Percentiles rank a stretch among this genome's conserved stretches.
phyloP scores from a whole-genome alignment of 1,140 invertebrate species.

The Bombus cullumanus region DNA sequence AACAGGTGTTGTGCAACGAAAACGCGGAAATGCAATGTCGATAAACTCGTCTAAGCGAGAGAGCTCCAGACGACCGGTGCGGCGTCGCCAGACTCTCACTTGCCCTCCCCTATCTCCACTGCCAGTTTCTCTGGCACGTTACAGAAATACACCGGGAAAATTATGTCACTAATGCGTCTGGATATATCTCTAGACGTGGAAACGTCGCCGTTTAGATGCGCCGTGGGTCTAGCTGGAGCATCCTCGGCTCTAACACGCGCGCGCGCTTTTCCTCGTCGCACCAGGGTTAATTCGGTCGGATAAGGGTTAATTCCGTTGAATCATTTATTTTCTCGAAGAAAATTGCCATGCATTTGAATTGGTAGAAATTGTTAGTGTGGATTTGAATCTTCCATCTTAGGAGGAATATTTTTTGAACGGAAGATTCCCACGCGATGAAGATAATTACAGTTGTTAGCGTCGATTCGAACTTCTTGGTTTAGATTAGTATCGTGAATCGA shows the following conservation, averaged over 20 bases:
- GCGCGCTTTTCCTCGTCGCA: not conserved
- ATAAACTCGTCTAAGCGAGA: constrained; percentile 61
- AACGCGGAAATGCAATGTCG: constrained; percentile 70
- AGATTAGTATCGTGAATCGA: no score
- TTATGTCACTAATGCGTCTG: constrained; percentile 72
- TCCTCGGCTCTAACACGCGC: not conserved
- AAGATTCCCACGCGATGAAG: no score
- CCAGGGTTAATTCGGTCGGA: not conserved
- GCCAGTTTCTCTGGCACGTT: constrained; percentile 54
- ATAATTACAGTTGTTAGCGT: no score
- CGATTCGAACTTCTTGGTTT: no score
- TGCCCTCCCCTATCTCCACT: constrained; percentile 34
- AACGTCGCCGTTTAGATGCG: constrained; percentile 45
- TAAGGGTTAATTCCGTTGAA: not conserved
- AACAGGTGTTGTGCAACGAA: constrained; percentile 72
- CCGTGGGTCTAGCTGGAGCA: constrained; percentile 1
- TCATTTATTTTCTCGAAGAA: not conserved
- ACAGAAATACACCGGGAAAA: constrained; percentile 72
- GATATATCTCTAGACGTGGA: constrained; percentile 65
- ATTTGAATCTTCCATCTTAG: not conserved
- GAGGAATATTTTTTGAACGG: not conserved
- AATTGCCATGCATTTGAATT: not conserved
- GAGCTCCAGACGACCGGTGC: constrained; percentile 58
- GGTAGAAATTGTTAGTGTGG: not conserved
- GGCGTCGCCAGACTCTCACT: constrained; percentile 68